Evolutionary conservation across 23 tunicate species (phyloP).

Genomic region (Styela plicata): DNA sequence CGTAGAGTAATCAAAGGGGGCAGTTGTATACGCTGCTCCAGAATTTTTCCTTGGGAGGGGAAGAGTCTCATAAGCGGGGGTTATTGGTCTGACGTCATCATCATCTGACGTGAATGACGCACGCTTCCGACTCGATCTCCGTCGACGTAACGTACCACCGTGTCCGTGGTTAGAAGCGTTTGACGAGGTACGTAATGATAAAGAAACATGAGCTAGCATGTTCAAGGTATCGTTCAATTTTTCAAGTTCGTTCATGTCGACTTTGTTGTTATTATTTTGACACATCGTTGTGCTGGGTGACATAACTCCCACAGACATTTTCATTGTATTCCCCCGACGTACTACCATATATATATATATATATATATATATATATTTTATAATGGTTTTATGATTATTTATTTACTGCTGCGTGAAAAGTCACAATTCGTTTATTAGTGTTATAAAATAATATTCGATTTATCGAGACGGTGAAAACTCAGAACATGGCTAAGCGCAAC

Average conservation of each 20-base stretch:
- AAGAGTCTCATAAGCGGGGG: constrained; percentile 13
- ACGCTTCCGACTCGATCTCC: background rate
- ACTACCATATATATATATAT: too few relatives aligned
- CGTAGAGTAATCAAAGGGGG: background rate
- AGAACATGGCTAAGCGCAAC: too few relatives aligned
- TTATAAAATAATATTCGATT: too few relatives aligned
- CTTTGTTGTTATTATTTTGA: background rate
- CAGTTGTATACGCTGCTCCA: background rate
- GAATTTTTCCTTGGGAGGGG: background rate
- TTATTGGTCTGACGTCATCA: background rate
- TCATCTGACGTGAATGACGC: background rate
- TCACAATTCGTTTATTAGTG: too few relatives aligned
- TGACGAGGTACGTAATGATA: constrained; percentile 45
- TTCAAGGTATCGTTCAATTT: constrained; percentile 72
- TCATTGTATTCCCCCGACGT: too few relatives aligned
- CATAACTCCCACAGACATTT: constrained; percentile 57
- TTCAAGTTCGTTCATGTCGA: constrained; percentile 33
- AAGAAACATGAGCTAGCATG: constrained; percentile 59
- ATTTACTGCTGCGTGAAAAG: too few relatives aligned
- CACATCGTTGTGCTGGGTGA: constrained; percentile 13
- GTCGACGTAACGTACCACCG: background rate
- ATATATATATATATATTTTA: too few relatives aligned
- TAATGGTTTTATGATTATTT: too few relatives aligned
- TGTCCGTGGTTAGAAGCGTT: background rate
- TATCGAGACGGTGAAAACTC: too few relatives aligned